Evolutionary conservation across 2,888 invertebrate species (phyloP), one percentile per base, ranked within the genome.

Genomic region (Stictocephala bisonia): DNA sequence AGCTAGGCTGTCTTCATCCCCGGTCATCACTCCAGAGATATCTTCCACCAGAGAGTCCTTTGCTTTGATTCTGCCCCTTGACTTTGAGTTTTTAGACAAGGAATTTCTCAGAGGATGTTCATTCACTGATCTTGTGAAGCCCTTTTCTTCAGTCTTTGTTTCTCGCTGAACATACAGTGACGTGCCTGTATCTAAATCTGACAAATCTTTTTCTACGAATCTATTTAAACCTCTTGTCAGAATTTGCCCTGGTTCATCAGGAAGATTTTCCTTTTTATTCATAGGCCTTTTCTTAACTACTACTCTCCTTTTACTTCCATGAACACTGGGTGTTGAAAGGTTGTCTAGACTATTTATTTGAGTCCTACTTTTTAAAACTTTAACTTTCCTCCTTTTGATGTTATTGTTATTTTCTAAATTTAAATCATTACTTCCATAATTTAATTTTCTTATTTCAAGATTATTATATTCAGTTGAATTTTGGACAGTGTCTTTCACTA

Each of bases 121-220:
- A 15, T 64, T 64, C 44, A 64, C 64, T 13, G 64, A 64, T 15
- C 64, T 22, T 1, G 64, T 22, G 27, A 44, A 64, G 27, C 64
- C 44, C 9, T 44, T 44, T 18, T 48, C 67, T 1, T 40, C 40
- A 9, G 70, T 40, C 4, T 70, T 41, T 41, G 70, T 70, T 53
- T 71, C 58, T 44, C 58, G 56, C n/a, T 71, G 58, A 3, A 71
- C 70, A 11, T 71, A 71, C 18, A 71, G 20, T 20, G 70, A 71
- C 18, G 70, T 58, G 2, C 70, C 70, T 13, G 58, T 58, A 31
- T 71, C 70, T 26, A 71, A 29, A n/a, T 71, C 70, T 13, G 29
- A 41, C 20, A 71, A 29, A 27, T 71, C 70, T 64, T 15, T 41
- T 18, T n/a, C 41, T 27, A 15, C 44, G 27, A 64, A 64, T 26